Base-by-base conservation (phyloP, 2,888 invertebrate genomes). In the Amphiduros pacificus region DNA sequence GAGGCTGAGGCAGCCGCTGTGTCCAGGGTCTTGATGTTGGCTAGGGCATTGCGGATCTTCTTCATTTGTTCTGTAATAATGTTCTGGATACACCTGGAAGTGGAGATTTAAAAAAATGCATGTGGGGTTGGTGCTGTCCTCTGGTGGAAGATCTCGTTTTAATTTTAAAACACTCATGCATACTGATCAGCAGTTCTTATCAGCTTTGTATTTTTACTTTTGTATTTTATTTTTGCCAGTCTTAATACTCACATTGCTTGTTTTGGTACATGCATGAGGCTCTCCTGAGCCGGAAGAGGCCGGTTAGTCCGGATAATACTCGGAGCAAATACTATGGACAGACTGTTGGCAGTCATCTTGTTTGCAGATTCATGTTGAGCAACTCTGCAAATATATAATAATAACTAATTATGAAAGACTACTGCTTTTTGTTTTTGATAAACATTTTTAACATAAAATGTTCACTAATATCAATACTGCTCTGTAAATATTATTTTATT, bases 271-370 rank as follows among this genome's bases (percentile, higher is more conserved):
- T 95, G 94, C 76, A 90, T 90, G 69, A 96, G 86, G 77, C 93
- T 92, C 82, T 93, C 93, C 84, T 95, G 94, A 56, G 94, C 95
- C 51, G 93, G 93, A 71, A 93, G 88, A 66, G 89, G 85, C 81
- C 92, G 90, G 83, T 91, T 92, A 68, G 94, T 92, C 74, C 94
- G 87, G 69, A 96, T 85, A 64, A 96, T 91, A 83, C 95, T 95
- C 53, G 96, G 95, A 49, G 94, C 94, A 84, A 95, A 96, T 68
- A 96, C 93, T 72, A 95, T 94, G 56, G 95, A 93, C 70, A 96
- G 84, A 57, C 93, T 92, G 77, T 91, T 91, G 0, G 94, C 88
- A 60, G 92, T 92, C 96, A 96, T 96, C 71, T 93, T 86, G 84
- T 95, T 96, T 68, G 90, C 90, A 67, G 90, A 88, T 83, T 94